These are phyloP conservation scores for Anneissia japonica DNA, from an alignment of 35 echinoderm and acorn worm species.

Conservation along the genomic window DNA sequence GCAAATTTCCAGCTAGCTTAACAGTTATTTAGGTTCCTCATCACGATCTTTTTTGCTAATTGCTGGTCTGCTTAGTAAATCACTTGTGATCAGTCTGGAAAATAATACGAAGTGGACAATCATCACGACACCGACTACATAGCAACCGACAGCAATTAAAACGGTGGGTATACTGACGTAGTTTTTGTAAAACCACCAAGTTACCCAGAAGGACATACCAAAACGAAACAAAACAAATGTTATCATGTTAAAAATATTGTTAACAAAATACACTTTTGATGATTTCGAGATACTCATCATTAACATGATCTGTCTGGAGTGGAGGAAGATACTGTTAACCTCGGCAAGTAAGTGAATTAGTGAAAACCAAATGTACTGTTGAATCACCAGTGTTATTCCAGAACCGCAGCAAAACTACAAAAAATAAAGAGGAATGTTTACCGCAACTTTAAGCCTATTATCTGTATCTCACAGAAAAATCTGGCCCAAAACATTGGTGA, in stretches of 20 bases:
- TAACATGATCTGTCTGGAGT: constrained; percentile 1
- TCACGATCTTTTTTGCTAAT: no score
- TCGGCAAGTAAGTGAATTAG: constrained; percentile 14
- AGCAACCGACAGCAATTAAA: constrained; percentile 10
- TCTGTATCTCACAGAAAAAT: no score
- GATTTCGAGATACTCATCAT: constrained; percentile 13
- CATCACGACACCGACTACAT: constrained; percentile 50
- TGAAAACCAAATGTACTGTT: neutral
- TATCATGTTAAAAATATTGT: constrained; percentile 6
- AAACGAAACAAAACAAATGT: constrained; percentile 19
- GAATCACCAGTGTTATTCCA: neutral
- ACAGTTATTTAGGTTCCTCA: no score
- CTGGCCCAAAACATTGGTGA: no score
- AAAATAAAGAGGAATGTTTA: no score
- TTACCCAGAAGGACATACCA: constrained; percentile 14
- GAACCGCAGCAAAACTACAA: neutral
- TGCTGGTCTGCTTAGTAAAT: no score
- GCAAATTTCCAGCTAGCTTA: no score
- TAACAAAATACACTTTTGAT: neutral
- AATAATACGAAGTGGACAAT: constrained; percentile 67
- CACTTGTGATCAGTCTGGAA: constrained; percentile 53
- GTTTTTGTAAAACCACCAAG: constrained; percentile 50
- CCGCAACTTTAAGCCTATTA: no score
- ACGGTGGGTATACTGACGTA: constrained; percentile 13
- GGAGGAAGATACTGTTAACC: constrained; percentile 47